Base-by-base conservation (phyloP, 2,888 invertebrate species). In the Rhamphomyia laevipes region DNA sequence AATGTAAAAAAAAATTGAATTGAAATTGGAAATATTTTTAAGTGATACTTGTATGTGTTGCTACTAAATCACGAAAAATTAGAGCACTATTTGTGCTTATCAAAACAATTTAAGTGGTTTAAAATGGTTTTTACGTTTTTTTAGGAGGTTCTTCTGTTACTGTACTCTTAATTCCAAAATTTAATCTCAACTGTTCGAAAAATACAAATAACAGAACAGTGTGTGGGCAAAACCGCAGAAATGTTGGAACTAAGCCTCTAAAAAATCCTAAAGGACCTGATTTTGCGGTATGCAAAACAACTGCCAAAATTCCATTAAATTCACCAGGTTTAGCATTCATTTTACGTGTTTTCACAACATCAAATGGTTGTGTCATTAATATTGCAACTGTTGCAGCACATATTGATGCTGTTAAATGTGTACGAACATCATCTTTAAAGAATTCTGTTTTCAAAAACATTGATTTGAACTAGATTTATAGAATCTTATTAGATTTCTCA, bases 281-380 rank as follows among this genome's bases (percentile, higher is more conserved):
- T 65, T 84, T 88, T 12, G 87, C 93, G 13, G 95, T 96, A 63
- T 82, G 84, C 31, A 76, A 63, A 9, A 92, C 74, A 55, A 96
- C 79, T 51, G 81, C 79, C 74, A 72, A 69, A 31, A 92, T 72
- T 54, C 81, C 84, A 57, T 77, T 80, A 62, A 86, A 91, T 73
- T 93, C 90, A 23, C 94, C 95, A 2, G 92, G 90, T 60, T 85
- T 85, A 5, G 97, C 92, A 70, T 97, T 99, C 99, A 99, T 99
- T 52, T 92, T 84, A 57, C 99, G 77, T 2, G 99, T 99, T 72
- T 99, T 99, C 55, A 99, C 74, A 11, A 99, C 97, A 71, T 97
- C 97, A 56, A 99, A 75, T 2, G 99, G 99, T 71, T 97, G 96
- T 0, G 97, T 97, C 59, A 99, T 71, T 1, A 66, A 66, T 23